Conservation (phyloP, 2,797 vertebrate genomes). For the Poecile montanus region DNA sequence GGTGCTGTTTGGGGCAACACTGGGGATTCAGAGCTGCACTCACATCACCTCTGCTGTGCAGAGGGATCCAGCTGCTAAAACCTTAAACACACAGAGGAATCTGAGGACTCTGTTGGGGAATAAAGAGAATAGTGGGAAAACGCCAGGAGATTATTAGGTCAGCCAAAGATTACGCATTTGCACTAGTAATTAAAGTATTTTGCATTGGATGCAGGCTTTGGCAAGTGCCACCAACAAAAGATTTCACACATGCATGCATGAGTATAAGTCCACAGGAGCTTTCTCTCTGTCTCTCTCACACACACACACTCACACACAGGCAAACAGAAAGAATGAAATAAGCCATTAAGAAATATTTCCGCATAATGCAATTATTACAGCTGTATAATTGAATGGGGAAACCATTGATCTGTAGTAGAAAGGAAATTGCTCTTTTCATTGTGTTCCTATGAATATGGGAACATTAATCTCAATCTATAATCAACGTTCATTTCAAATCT, state of each 20-base stretch:
- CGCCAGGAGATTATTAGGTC: conserved; percentile 70
- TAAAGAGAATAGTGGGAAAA: conserved; percentile 63
- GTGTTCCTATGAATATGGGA: conserved; percentile 87
- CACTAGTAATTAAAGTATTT: conserved; percentile 79
- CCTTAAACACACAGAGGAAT: conserved; percentile 51
- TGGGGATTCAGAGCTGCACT: not conserved
- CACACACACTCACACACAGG: conserved; percentile 48
- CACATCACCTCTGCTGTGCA: not conserved
- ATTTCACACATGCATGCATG: conserved; percentile 54
- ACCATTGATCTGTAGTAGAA: conserved; percentile 88
- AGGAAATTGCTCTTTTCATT: conserved; percentile 88
- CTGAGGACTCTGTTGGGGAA: conserved; percentile 9
- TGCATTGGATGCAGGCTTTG: conserved; percentile 74
- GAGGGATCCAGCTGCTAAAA: conserved; percentile 20
- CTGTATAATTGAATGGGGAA: conserved; percentile 88
- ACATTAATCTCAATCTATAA: conserved; percentile 89
- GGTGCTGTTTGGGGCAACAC: rapidly evolving
- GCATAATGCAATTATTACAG: conserved; percentile 89
- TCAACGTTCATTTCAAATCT: conserved; percentile 88
- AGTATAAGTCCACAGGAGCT: not conserved
- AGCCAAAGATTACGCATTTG: conserved; percentile 75
- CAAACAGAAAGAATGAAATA: conserved; percentile 81
- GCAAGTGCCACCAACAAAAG: conserved; percentile 78
- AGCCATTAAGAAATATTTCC: conserved; percentile 86
- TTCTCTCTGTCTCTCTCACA: not conserved